These are phyloP conservation scores for Parasteatoda tepidariorum DNA, from an alignment of 1,140 invertebrate genomes.

Conservation along the genomic window DNA sequence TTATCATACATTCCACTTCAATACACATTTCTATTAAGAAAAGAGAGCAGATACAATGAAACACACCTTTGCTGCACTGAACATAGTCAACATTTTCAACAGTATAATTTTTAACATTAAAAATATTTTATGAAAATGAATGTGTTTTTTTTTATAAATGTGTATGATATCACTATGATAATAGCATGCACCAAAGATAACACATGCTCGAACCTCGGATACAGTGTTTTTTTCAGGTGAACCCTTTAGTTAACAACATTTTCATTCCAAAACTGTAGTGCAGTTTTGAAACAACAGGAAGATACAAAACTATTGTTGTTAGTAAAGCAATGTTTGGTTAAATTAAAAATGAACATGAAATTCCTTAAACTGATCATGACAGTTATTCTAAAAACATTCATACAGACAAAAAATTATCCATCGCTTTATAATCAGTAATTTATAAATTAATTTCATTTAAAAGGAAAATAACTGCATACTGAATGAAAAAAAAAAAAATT, in stretches of 20 bases:
- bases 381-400: no score
- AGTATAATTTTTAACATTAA: slow-evolving; percentile 35
- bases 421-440: no score
- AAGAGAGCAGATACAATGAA: slow-evolving; percentile 26
- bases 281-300: not conserved
- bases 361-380: no score
- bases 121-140: slow-evolving; percentile 56
- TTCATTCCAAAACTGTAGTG: not conserved
- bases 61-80: slow-evolving; percentile 53
- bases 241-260: not conserved
- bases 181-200: slow-evolving; percentile 44
- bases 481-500: no score
- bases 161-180: slow-evolving; percentile 50
- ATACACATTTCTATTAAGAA: slow-evolving; percentile 49
- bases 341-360: not conserved
- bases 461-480: no score
- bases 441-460: no score
- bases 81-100: slow-evolving; percentile 47
- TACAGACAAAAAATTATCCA: no score
- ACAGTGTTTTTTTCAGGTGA: not conserved
- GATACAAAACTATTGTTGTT: not conserved
- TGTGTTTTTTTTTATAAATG: slow-evolving; percentile 35
- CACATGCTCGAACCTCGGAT: not conserved
- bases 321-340: not conserved
- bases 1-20: slow-evolving; percentile 43